Evolutionary conservation across 2,113 vertebrate genomes (phyloP).

Genomic region (Tetrax tetrax): DNA sequence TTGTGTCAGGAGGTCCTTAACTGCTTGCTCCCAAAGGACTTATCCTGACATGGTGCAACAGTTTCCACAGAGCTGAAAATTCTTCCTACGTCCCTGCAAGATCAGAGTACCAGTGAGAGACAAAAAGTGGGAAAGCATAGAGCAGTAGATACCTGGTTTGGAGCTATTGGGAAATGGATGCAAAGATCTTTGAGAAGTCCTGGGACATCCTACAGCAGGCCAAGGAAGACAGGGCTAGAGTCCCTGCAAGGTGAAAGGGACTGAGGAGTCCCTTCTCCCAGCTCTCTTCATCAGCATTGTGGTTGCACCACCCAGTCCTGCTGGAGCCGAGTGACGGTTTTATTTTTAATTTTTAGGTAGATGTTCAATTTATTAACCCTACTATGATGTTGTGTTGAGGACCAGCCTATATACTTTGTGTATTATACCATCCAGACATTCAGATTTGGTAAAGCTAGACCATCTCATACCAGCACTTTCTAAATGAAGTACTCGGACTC

Average conservation of each 20-base stretch:
- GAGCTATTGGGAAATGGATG: neutral
- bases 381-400: neutral
- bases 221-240: neutral
- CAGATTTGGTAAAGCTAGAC: neutral
- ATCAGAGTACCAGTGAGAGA: neutral
- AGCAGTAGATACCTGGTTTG: neutral
- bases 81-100: neutral
- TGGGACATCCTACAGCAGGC: neutral
- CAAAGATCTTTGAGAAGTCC: neutral
- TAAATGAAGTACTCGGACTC: neutral
- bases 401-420: neutral
- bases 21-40: neutral
- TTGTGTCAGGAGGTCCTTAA: neutral
- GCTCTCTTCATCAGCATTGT: neutral
- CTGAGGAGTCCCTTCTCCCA: neutral
- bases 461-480: neutral
- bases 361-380: neutral
- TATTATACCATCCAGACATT: neutral
- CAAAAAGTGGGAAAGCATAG: neutral
- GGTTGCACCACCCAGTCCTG: neutral
- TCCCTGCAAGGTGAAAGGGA: neutral
- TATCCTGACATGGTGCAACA: rapidly evolving
- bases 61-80: neutral
- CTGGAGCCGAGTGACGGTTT: neutral
- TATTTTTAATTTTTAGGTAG: neutral